A percentile compares a stretch with the other conserved stretches of the same genome.
phyloP scores from a whole-genome alignment of 2,113 vertebrate species.

The Phodopus roborovskii region DNA sequence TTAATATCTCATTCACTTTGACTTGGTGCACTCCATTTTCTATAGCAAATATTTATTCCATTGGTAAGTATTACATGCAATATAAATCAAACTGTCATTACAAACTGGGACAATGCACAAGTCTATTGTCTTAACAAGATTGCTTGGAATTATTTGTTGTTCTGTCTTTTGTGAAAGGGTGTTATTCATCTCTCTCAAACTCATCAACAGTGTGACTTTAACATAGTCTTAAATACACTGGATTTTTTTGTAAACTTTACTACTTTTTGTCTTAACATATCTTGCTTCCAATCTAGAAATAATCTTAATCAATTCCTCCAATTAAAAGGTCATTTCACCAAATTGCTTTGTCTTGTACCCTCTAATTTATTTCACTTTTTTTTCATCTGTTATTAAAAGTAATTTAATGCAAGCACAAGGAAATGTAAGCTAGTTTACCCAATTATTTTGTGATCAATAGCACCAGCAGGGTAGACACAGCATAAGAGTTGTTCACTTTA shows the following conservation, averaged over 20 bases:
- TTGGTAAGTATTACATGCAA: conserved; percentile 35
- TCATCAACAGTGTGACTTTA: conserved; percentile 16
- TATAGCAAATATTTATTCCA: conserved; percentile 62
- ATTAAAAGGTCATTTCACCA: conserved; percentile 59
- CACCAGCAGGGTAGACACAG: background rate
- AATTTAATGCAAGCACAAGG: conserved; percentile 32
- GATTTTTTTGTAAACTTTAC: background rate
- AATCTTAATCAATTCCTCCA: conserved; percentile 46
- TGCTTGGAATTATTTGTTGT: conserved; percentile 40
- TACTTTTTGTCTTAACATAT: background rate
- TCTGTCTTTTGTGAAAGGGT: conserved; percentile 56
- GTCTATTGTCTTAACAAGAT: conserved; percentile 44
- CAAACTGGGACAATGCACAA: background rate
- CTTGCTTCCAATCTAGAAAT: conserved; percentile 26
- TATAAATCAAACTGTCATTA: conserved; percentile 56
- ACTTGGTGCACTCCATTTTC: conserved; percentile 59
- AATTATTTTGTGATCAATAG: conserved; percentile 51
- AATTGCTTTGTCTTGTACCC: conserved; percentile 31
- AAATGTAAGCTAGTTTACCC: conserved; percentile 38
- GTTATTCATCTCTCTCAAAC: conserved; percentile 53
- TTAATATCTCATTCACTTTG: conserved; percentile 55
- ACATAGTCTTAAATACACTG: conserved; percentile 56
- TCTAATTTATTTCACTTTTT: conserved; percentile 60
- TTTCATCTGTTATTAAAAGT: conserved; percentile 50
- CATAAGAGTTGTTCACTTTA: conserved; percentile 1